Percentiles rank a stretch among this genome's conserved stretches.
These are phyloP conservation scores for Anguilla anguilla DNA, from an alignment of 2,797 vertebrate species.

Conservation along the genomic window DNA sequence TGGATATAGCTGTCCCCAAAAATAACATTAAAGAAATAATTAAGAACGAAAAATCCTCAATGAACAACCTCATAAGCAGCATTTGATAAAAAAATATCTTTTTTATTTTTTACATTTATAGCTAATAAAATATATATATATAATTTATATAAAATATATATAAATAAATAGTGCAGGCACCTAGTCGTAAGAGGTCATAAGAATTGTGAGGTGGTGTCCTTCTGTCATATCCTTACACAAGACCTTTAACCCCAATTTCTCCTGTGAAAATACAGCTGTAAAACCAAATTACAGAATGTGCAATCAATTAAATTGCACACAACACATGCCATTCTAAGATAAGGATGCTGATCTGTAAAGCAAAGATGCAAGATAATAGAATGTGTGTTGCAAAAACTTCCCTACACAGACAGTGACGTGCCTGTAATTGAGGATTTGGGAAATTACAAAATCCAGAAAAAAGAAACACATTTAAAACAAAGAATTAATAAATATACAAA, in stretches of 20 bases:
- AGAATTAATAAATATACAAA: too few relatives aligned
- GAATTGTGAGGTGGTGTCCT: background rate
- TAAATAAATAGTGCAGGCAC: background rate
- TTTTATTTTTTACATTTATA: background rate
- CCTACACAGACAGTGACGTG: background rate
- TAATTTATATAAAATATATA: background rate
- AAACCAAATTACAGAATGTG: background rate
- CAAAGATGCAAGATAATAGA: background rate
- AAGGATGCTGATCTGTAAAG: background rate
- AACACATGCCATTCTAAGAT: background rate
- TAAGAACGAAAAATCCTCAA: background rate
- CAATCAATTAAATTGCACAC: background rate
- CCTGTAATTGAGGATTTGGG: background rate
- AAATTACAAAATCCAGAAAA: too few relatives aligned
- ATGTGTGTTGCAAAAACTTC: background rate
- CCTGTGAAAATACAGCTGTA: background rate
- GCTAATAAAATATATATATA: background rate
- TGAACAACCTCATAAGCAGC: background rate
- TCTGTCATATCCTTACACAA: background rate
- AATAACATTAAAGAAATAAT: background rate
- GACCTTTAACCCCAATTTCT: background rate
- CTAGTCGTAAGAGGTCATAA: background rate
- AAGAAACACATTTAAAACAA: background rate
- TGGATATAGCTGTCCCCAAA: slow-evolving; percentile 41
- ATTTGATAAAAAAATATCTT: background rate